Evolutionary conservation across 2,797 vertebrate species (phyloP), one percentile per base, ranked within the genome.

Genomic region (Sparus aurata): DNA sequence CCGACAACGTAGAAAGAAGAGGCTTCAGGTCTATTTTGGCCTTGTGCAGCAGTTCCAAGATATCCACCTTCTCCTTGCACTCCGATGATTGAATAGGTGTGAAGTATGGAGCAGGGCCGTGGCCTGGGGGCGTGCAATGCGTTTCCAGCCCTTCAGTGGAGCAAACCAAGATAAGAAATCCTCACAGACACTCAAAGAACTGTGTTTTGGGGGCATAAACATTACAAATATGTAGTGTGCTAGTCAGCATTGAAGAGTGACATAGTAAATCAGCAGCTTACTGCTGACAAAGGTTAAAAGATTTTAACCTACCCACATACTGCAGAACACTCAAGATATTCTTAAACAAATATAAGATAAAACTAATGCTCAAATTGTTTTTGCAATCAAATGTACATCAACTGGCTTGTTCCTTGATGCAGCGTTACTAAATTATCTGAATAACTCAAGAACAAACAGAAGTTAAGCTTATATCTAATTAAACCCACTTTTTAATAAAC

Each of bases 1-100:
- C 97, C 18, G 97, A 97, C 74, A 99, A 95, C 81, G 96, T 99
- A 85, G 98, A 99, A 76, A 99, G 96, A 82, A 99, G 96, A 70
- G 98, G 98, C 90, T 99, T 99, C 92, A 99, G 95, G 91, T 99
- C 98, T 90, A 99, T 95, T 95, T 99, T 99, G 91, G 98, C 98
- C 90, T 98, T 99, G 90, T 98, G 97, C 84, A 99, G 95, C 88
- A 99, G 96, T 91, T 98, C 98, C 93, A 99, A 92, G 91, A 99
- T 99, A 94, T 99, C 98, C 92, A 99, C 98, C 90, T 99, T 99
- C 85, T 97, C 97, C 73, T 93, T 96, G 90, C 95, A 94, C 49
- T 99, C 98, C 62, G 96, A 96, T 84, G 97, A 95, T 77, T 96
- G 96, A 93, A 99, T 99, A 74, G 98, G 98, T 92, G 97, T 98